phyloP scores from a whole-genome alignment of 1,140 invertebrate species.

The Drosophila nigromelanica region DNA sequence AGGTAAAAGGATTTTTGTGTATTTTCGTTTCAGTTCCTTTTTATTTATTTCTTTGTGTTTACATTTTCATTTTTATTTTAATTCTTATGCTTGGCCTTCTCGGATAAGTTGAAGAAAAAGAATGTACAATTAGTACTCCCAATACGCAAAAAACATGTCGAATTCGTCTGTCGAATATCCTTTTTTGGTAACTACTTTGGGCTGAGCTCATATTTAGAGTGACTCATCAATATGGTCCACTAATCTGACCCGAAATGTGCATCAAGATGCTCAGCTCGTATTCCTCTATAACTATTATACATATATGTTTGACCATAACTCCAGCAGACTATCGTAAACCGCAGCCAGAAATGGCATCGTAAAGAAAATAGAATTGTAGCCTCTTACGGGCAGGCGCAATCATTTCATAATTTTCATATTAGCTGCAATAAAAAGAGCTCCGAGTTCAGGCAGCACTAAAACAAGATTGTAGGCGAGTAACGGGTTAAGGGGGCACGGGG shows the following conservation, averaged over 20 bases:
- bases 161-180: background rate
- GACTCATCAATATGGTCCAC: too few species aligned
- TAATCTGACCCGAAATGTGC: background rate
- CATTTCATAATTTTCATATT: constrained; percentile 75
- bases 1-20: constrained; percentile 70
- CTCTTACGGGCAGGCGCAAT: constrained; percentile 44
- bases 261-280: background rate
- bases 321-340: background rate
- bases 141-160: too few species aligned
- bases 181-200: background rate
- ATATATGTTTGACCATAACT: background rate
- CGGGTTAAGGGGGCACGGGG: background rate
- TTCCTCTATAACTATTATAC: background rate
- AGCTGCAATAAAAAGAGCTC: constrained; percentile 63
- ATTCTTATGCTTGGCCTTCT: background rate
- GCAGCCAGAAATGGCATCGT: constrained; percentile 22
- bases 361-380: constrained; percentile 51
- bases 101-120: too few species aligned
- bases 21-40: constrained; percentile 7
- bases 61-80: background rate
- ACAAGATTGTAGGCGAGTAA: background rate
- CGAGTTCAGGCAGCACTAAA: constrained; percentile 17
- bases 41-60: background rate
- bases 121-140: too few species aligned
- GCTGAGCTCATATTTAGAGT: background rate